Conservation (phyloP, 1,140 invertebrate genomes). For the Hetaerina americana region DNA sequence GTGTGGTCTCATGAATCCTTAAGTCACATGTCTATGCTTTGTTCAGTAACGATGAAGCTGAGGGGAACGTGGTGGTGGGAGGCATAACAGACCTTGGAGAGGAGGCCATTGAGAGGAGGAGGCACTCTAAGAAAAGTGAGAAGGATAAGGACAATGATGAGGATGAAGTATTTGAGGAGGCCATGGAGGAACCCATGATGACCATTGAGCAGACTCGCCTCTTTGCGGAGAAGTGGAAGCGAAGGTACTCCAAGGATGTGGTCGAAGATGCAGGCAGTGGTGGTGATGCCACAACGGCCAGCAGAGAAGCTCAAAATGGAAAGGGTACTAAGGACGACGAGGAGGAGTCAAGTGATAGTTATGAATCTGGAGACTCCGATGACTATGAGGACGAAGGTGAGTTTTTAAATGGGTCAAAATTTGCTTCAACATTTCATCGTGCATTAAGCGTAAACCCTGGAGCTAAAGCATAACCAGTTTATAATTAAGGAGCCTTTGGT, state of each 20-base stretch:
- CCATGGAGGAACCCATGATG: conserved; percentile 37
- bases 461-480: no score
- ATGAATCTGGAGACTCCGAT: not conserved
- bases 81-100: conserved; percentile 3
- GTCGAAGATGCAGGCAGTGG: conserved; percentile 11
- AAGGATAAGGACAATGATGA: conserved; percentile 30
- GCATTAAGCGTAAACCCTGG: no score
- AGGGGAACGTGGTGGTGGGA: conserved; percentile 15
- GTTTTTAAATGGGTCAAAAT: no score
- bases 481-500: no score
- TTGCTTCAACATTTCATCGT: no score
- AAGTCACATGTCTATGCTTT: no score
- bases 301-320: conserved; percentile 7
- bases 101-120: not conserved
- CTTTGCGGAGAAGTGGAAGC: conserved; percentile 47
- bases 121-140: conserved; percentile 20
- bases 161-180: conserved; percentile 46
- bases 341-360: conserved; percentile 21
- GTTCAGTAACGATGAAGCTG: conserved; percentile 18
- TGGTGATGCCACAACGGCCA: conserved; percentile 11
- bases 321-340: conserved; percentile 14
- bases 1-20: no score
- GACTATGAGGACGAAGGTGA: conserved; percentile 21
- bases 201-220: conserved; percentile 50
- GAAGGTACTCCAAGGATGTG: conserved; percentile 33